A percentile compares a stretch with the other conserved stretches of the same genome.
Conservation (phyloP, 1,140 invertebrate species). For the Neuroterus valhalla region DNA sequence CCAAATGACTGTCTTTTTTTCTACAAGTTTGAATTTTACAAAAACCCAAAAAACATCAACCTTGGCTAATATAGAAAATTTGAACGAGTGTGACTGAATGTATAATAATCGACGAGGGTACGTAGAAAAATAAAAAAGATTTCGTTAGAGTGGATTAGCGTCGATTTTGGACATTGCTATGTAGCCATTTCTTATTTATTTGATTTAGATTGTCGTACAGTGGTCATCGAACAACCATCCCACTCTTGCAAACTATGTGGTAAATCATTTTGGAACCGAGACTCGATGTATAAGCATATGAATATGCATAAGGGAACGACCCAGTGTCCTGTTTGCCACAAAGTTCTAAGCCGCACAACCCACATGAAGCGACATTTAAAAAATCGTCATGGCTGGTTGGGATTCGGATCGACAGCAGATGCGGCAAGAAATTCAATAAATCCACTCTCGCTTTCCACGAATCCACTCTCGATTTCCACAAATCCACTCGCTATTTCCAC, state of each 20-base stretch:
- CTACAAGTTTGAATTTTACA: no score
- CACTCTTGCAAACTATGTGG: slow-evolving; percentile 76
- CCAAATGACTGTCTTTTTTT: no score
- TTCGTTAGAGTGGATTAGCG: slow-evolving; percentile 5
- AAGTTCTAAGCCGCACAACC: slow-evolving; percentile 74
- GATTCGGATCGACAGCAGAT: slow-evolving; percentile 55
- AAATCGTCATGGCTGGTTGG: slow-evolving; percentile 73
- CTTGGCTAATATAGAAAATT: slow-evolving; percentile 14
- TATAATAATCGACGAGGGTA: neutral
- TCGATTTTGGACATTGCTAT: slow-evolving; percentile 43
- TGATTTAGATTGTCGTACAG: slow-evolving; percentile 75
- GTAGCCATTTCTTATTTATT: slow-evolving; percentile 62
- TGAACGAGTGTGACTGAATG: slow-evolving; percentile 31
- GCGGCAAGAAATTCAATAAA: slow-evolving; percentile 37
- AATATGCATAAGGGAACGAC: slow-evolving; percentile 76
- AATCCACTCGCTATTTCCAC: slow-evolving; percentile 49
- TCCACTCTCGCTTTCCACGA: slow-evolving; percentile 51
- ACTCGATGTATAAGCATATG: slow-evolving; percentile 77
- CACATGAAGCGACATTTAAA: slow-evolving; percentile 75
- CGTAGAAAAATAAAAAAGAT: neutral
- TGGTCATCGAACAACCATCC: slow-evolving; percentile 75
- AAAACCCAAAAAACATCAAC: neutral
- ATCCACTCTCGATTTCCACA: slow-evolving; percentile 49
- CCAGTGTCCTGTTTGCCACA: slow-evolving; percentile 74
- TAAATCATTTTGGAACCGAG: slow-evolving; percentile 75